These are phyloP conservation scores for Acrocephalus kingi DNA, from an alignment of 2,113 vertebrate species.

Conservation along the genomic window DNA sequence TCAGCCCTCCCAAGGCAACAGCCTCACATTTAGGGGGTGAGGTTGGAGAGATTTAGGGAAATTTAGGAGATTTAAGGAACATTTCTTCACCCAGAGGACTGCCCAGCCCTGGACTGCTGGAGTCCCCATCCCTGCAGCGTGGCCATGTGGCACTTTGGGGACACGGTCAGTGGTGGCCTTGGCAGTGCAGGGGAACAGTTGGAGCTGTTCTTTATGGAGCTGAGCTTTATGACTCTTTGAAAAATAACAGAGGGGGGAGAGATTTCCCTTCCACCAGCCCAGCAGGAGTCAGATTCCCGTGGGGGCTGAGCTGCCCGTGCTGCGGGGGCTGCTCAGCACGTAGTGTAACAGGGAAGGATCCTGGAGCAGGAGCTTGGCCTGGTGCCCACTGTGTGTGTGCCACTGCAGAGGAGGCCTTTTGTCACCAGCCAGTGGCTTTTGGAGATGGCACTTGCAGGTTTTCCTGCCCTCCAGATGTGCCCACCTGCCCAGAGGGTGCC, in stretches of 20 bases:
- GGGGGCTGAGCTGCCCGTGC: not conserved
- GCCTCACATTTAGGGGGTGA: not conserved
- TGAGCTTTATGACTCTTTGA: accelerated
- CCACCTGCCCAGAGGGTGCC: not conserved
- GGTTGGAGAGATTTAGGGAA: not conserved
- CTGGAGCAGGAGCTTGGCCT: not conserved
- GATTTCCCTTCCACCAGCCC: not conserved
- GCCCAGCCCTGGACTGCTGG: not conserved
- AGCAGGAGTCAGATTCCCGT: accelerated
- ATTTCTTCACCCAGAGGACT: not conserved
- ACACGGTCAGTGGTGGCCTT: not conserved
- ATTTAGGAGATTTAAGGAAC: not conserved
- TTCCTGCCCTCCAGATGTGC: not conserved
- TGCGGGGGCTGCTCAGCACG: not conserved
- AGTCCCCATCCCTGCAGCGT: not conserved
- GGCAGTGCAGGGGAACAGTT: not conserved
- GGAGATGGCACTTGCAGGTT: not conserved
- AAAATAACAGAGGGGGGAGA: not conserved
- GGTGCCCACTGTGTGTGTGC: accelerated
- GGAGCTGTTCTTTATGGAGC: accelerated
- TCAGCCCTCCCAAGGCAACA: too few relatives aligned
- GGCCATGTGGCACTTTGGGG: not conserved
- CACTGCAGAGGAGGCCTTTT: not conserved
- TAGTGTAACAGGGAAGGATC: not conserved
- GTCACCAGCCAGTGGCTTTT: accelerated